Conservation (phyloP, 1,140 invertebrate genomes). For the Charaxes varanes region DNA sequence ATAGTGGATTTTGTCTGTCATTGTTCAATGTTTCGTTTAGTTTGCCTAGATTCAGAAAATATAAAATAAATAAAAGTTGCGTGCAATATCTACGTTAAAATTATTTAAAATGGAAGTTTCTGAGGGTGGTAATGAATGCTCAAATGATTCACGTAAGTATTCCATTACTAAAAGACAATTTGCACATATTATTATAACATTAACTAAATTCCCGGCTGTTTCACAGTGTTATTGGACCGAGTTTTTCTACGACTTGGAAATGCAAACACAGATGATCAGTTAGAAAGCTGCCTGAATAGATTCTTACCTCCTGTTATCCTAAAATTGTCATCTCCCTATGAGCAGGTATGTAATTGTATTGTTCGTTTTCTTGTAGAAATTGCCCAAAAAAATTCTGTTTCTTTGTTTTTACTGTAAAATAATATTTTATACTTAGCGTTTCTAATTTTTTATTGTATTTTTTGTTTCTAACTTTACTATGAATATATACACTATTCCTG, state of each 20-base stretch:
- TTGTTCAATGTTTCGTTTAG: no score
- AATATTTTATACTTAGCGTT: no score
- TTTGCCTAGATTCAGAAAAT: no score
- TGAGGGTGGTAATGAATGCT: slow-evolving; percentile 52
- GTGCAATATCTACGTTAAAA: no score
- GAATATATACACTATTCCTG: no score
- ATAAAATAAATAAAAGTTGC: no score
- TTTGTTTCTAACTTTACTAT: no score
- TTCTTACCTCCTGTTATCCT: slow-evolving; percentile 92
- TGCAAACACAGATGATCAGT: slow-evolving; percentile 90
- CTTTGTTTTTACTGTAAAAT: no score
- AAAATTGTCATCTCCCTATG: slow-evolving; percentile 89
- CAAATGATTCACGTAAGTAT: slow-evolving; percentile 58
- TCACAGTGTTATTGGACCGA: slow-evolving; percentile 86
- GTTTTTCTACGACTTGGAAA: slow-evolving; percentile 92
- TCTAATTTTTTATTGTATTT: no score
- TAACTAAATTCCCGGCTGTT: slow-evolving; percentile 21
- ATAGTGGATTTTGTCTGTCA: no score
- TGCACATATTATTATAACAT: slow-evolving; percentile 23
- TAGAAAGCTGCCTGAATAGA: slow-evolving; percentile 87
- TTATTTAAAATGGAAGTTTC: slow-evolving; percentile 66
- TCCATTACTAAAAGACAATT: background rate
- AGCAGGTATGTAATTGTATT: slow-evolving; percentile 65
- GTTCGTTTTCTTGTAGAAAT: background rate
- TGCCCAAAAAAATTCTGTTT: no score